A percentile compares a stretch with the other conserved stretches of the same genome.
phyloP scores from a whole-genome alignment of 2,888 invertebrate genomes.

The Apantesis nais region DNA sequence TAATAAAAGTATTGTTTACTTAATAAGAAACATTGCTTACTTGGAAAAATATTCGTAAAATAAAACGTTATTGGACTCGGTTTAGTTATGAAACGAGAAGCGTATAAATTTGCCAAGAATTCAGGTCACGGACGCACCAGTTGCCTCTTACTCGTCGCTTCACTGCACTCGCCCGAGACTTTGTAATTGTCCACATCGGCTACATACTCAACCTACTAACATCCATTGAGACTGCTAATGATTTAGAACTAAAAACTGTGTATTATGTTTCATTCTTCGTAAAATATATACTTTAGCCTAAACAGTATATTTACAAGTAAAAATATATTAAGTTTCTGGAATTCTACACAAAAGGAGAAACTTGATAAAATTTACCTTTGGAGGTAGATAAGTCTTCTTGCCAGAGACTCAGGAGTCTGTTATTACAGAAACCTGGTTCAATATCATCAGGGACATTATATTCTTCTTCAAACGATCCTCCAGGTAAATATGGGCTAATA shows the following conservation, averaged over 20 bases:
- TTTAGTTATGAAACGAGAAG: constrained; percentile 70
- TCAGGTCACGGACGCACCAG: constrained; percentile 76
- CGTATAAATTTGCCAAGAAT: constrained; percentile 73
- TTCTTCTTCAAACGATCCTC: constrained; percentile 88
- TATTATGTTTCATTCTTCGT: neutral
- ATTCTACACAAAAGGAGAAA: neutral
- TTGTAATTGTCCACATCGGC: constrained; percentile 63
- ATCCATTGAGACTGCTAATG: constrained; percentile 30
- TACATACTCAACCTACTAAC: constrained; percentile 49
- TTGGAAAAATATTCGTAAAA: constrained; percentile 53
- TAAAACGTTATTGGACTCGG: constrained; percentile 56
- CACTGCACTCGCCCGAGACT: constrained; percentile 71
- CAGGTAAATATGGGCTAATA: constrained; percentile 93
- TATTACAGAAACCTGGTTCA: constrained; percentile 95
- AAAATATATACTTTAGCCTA: neutral
- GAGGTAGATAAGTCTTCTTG: constrained; percentile 88
- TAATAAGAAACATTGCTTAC: constrained; percentile 21
- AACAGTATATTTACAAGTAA: neutral
- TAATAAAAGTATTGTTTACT: constrained; percentile 11
- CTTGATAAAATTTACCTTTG: constrained; percentile 32
- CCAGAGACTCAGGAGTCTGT: constrained; percentile 91
- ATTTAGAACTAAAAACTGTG: constrained; percentile 17
- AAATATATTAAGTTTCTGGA: neutral
- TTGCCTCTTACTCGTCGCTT: constrained; percentile 78
- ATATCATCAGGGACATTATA: constrained; percentile 91